Evolutionary conservation across 1,140 invertebrate species (phyloP), one percentile per base, ranked within the genome.

Genomic region (Lasioglossum albipes): DNA sequence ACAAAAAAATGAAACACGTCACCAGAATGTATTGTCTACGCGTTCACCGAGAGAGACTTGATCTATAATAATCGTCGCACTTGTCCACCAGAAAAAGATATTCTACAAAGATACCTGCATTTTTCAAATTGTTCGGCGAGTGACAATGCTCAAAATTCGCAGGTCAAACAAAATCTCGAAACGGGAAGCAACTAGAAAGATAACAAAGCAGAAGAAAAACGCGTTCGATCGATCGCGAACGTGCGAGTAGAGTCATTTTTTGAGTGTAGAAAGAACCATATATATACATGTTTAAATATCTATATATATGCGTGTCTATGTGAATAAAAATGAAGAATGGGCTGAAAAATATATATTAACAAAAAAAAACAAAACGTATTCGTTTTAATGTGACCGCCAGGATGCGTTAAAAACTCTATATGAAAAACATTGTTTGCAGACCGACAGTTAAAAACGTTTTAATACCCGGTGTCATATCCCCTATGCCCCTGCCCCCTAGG

Each of bases 371-470:
- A 54, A 54, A 18, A 54, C 52, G 49, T 75, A 75, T 52, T 73
- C 62, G 69, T n/a, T 59, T 59, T 81, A 75, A 73, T 79, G 42
- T 84, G 62, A 80, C 52, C 79, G 83, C 5, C 45, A 88, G 90
- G 88, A 83, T 89, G 86, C 86, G 87, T 84, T 88, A 90, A 88
- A 59, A 91, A 88, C 84, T 88, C 82, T 91, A 90, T 88, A 91
- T 91, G 84, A 92, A 92, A 92, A 92, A 92, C 85, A 90, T 93
- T 93, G 90, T 93, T 93, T 93, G 83, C 92, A 93, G 92, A 93
- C 92, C 92, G 91, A 93, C 92, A 93, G 91, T 93, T 93, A 93
- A 93, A 93, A 93, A 91, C 92, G 91, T 93, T 90, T 92, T 91
- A 90, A 92, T 93, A 93, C 92, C 92, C 91, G 91, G 91, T 92